Base-by-base conservation (phyloP, 2,888 invertebrate species). In the Sicus ferrugineus region DNA sequence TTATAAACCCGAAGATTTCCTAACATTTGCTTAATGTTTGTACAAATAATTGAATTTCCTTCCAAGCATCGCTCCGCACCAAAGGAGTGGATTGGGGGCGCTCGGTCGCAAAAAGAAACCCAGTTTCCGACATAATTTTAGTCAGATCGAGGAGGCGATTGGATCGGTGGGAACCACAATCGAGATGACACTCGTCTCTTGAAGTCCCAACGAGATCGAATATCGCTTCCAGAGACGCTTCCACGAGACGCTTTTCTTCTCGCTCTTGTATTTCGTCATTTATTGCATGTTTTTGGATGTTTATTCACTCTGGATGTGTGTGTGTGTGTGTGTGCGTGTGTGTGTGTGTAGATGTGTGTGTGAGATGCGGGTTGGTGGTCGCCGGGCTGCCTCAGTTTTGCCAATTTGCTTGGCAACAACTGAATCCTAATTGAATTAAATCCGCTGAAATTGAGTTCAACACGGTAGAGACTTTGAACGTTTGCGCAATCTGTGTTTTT, bases 11-110 rank as follows among this genome's bases (percentile, higher is more conserved):
- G 59, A 63, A 63, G 66, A 38, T 59, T 63, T 59, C 70, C n/a
- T n/a, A n/a, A n/a, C 78, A 79, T 80, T 81, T 80, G 80, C 81
- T 81, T 80, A 78, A 80, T 83, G 82, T 83, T 83, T 82, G 80
- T 80, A 77, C 78, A 77, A 79, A 78, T 82, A 81, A 81, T 82
- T 81, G 81, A 81, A 81, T 82, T 79, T 77, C 72, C 74, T 72
- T 11, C 34, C 54, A 54, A 23, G 6, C 42, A 42, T 14, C 5
- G 16, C 46, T 46, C 23, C 11, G 26, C 5, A 54, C 16, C 5
- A 52, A 23, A 54, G 54, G 28, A 28, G 54, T 28, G 54, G 54
- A 50, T 23, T 50, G 7, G 38, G 7, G 11, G 38, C n/a, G n/a
- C n/a, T n/a, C n/a, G n/a, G n/a, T n/a, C n/a, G n/a, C n/a, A n/a